Base-by-base conservation (phyloP, 2,797 vertebrate species). In the Eupleurogrammus muticus region DNA sequence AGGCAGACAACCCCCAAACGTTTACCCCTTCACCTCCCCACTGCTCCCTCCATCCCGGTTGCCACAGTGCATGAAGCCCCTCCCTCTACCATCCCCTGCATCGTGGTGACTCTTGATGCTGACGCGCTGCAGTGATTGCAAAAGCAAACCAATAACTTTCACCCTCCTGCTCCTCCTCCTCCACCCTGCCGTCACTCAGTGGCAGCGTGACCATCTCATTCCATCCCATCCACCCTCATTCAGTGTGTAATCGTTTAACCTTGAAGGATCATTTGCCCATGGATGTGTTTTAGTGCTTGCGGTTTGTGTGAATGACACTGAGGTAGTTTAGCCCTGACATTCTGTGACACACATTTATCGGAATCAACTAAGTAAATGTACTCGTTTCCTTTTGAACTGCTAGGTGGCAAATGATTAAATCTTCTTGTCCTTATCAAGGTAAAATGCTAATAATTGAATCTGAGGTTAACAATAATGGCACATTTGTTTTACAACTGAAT, bases 121-220 rank as follows among this genome's bases (percentile, higher is more conserved):
- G 89, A 92, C 90, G 87, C 81, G 88, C 92, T 91, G 90, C 90
- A 91, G 85, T 89, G 91, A 93, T 91, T 90, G 92, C 90, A 93
- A 93, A 92, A 93, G 89, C 81, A 89, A 91, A 87, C 68, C 77
- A 76, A 81, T 84, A 87, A 84, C 80, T 67, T 55, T 62, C 81
- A 47, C 9, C 66, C 49, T 68, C 77, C 66, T n/a, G 50, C 14
- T 10, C 32, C 58, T 28, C 28, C 28, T 28, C 28, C 28, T 28
- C 28, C 28, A 28, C 3, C 32, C 32, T 2, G 48, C 77, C 24
- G 28, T 85, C 75, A 70, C 64, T 58, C 76, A 52, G 40, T 35
- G 68, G 65, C 82, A 35, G 81, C 61, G 75, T 78, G 79, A 79
- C 74, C 72, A 72, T 86, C 82, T 88, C 84, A 81, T 87, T 73